Base-by-base conservation (phyloP, 2,113 vertebrate genomes). In the Miniopterus natalensis region DNA sequence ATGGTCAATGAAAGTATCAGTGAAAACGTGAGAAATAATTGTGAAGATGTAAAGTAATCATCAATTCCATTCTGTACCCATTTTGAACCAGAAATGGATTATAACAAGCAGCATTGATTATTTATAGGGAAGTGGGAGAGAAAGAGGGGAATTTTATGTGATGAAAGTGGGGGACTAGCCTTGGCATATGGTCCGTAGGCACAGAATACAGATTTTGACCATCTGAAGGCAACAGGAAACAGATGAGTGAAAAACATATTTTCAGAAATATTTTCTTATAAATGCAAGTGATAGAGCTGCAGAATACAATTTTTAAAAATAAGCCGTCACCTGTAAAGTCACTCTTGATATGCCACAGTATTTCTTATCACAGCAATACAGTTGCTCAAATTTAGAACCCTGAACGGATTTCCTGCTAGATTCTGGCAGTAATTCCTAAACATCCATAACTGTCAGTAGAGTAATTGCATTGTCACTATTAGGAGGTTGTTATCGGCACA, bases 181-280 rank as follows among this genome's bases (percentile, higher is more conserved):
- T 81, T 90, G 73, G 71, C 96, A 97, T 94, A 94, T 94, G 96
- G 94, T 92, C 55, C 0, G 68, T 96, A 90, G 94, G 95, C 90
- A 95, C 4, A n/a, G 25, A 96, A n/a, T n/a, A 81, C 77, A 95
- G 97, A 96, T 95, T 97, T 95, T 96, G 92, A 94, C 92, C 88
- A 95, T 77, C 77, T 92, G 94, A 95, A 92, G 65, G 59, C 84
- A 96, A 85, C 51, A 96, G 94, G 94, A 96, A 96, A 71, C 66
- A 94, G 92, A 95, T 90, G 88, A 97, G 66, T 95, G 13, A 95
- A 92, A 97, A 96, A 61, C 7, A 51, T 92, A 49, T 47, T 92
- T 92, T 55, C 59, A 73, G n/a, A 90, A 79, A 93, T 27, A 31
- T 55, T 63, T 85, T 61, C 45, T 14, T n/a, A 51, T 70, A 94